These are phyloP conservation scores for Yponomeuta cagnagella DNA, from an alignment of 2,888 invertebrate genomes.

Conservation along the genomic window DNA sequence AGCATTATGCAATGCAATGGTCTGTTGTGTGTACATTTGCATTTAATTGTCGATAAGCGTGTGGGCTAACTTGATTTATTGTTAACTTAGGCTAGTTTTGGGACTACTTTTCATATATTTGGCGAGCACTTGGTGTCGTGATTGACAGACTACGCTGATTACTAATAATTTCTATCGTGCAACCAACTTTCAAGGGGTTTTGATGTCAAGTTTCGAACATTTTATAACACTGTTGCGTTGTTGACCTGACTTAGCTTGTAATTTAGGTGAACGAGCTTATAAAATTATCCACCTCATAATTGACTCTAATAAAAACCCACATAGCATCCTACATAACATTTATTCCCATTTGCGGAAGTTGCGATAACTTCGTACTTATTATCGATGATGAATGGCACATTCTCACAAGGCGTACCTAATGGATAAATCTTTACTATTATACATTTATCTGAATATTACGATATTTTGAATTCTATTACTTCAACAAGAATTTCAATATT, in stretches of 20 bases:
- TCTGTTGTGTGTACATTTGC: conserved; percentile 18
- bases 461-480: too few species aligned
- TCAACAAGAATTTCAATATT: too few species aligned
- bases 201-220: neutral
- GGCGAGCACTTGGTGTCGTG: neutral
- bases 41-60: conserved; percentile 7
- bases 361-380: neutral
- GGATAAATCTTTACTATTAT: too few species aligned
- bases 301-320: neutral
- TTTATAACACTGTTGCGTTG: neutral
- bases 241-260: neutral
- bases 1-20: conserved; percentile 27
- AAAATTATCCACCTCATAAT: neutral
- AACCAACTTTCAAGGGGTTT: neutral
- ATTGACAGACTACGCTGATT: neutral
- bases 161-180: neutral
- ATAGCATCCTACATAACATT: neutral
- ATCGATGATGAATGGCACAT: neutral
- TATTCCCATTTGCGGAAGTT: neutral
- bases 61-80: conserved; percentile 4
- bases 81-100: neutral
- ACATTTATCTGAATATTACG: too few species aligned
- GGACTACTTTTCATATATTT: neutral
- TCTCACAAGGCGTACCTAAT: neutral
- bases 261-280: neutral